A percentile compares a stretch with the other conserved stretches of the same genome.
phyloP scores from a whole-genome alignment of 2,888 invertebrate species.

The Empis stercorea region DNA sequence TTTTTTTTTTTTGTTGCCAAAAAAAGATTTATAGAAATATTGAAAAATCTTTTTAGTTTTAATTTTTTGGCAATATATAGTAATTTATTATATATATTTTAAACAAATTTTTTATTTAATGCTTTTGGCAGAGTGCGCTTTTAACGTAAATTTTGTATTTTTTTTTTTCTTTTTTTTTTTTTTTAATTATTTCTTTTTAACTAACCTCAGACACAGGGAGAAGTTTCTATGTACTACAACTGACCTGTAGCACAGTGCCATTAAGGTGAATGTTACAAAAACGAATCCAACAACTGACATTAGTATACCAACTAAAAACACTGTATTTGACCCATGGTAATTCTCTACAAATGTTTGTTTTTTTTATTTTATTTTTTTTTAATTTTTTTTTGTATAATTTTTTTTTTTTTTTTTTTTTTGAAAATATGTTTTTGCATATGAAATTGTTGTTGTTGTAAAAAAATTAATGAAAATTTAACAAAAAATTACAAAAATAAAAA shows the following conservation, averaged over 20 bases:
- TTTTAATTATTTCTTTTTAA: conserved; percentile 65
- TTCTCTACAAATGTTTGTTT: conserved; percentile 53
- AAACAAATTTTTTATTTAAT: background rate
- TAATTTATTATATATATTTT: no score
- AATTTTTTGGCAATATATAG: no score
- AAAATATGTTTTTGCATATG: conserved; percentile 1
- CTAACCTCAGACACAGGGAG: conserved; percentile 98
- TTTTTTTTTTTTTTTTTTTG: conserved; percentile 3
- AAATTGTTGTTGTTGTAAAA: background rate
- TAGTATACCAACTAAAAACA: conserved; percentile 94
- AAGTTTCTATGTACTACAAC: conserved; percentile 98
- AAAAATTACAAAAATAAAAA: no score
- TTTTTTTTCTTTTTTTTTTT: conserved; percentile 13
- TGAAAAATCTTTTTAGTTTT: no score
- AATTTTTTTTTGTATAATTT: conserved; percentile 1
- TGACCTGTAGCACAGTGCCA: conserved; percentile 99
- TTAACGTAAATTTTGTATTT: background rate
- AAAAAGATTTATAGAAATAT: background rate
- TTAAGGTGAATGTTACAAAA: conserved; percentile 96
- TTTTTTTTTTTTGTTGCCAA: no score
- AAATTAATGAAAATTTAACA: no score
- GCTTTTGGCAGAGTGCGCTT: no score
- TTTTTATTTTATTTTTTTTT: background rate
- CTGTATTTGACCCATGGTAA: conserved; percentile 95
- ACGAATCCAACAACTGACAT: conserved; percentile 99